Evolutionary conservation across 2,113 vertebrate species (phyloP).

Genomic region (Platysteira castanea): DNA sequence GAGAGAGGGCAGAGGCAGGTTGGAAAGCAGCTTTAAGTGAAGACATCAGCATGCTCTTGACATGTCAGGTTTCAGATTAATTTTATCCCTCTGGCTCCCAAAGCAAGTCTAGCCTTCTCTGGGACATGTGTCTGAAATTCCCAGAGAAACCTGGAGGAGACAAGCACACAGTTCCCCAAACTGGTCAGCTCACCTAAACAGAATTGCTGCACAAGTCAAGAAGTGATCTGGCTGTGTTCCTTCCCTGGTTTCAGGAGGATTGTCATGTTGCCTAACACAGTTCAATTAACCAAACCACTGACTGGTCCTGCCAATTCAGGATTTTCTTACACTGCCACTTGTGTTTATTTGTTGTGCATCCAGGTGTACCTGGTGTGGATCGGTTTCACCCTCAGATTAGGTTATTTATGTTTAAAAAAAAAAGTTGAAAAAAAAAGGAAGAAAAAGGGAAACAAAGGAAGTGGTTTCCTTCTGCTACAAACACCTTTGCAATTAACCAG

Average conservation of each 20-base stretch:
- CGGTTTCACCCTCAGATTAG: neutral
- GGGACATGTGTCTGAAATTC: neutral
- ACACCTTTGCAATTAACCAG: neutral
- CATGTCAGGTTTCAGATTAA: neutral
- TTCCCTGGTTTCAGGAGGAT: neutral
- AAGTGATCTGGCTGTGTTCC: neutral
- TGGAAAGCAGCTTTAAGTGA: neutral
- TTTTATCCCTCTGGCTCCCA: neutral
- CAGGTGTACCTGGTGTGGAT: neutral
- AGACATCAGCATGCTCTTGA: neutral
- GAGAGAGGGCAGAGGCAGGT: neutral
- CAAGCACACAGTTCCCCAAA: neutral
- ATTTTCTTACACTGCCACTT: neutral
- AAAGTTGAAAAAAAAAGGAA: rapidly evolving
- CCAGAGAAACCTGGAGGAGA: neutral
- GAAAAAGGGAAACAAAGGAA: neutral
- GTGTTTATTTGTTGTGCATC: neutral
- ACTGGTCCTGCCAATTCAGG: neutral
- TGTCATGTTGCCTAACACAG: neutral
- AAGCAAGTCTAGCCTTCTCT: neutral
- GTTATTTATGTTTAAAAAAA: neutral
- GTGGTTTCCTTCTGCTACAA: neutral
- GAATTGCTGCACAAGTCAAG: neutral
- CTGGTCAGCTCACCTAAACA: neutral
- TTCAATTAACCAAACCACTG: neutral